Evolutionary conservation across 2,888 invertebrate genomes (phyloP), one percentile per base, ranked within the genome.

Genomic region (Lasioglossum zephyrum): DNA sequence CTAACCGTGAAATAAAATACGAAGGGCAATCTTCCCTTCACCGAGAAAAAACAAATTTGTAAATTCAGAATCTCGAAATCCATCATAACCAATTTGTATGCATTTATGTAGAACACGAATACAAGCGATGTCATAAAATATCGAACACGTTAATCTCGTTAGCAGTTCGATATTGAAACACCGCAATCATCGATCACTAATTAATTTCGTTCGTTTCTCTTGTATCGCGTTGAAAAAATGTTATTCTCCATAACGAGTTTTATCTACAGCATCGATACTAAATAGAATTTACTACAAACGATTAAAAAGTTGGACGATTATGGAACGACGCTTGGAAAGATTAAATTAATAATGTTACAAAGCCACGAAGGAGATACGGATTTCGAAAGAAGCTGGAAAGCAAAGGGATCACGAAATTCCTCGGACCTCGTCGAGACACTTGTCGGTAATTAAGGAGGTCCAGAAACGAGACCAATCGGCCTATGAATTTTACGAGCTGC

Each of bases 401-500:
- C 16, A 0, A 2, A 16, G 31, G 6, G 18, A 31, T 36, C 16
- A 63, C 63, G 8, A 3, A 36, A 18, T 63, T 63, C 31, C 31
- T n/a, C 63, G 63, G 31, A 18, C 18, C 63, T 26, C 31, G 63
- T 31, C 63, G 1, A 16, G 63, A 63, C 31, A 63, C 63, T 63
- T 36, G 63, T 79, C 77, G 39, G 85, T 80, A 85, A 85, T 84
- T 85, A 81, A 81, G n/a, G 76, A 18, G 31, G 63, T 63, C 8
- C 41, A 70, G 70, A 57, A 31, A 57, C 47, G 49, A 72, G 26
- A 73, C 31, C 44, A 22, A 44, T 70, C 41, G 41, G 41, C 13
- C 41, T 70, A 70, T 70, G 84, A 79, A 76, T 84, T 85, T 85
- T 85, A 85, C 84, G 84, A 84, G 84, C 18, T 41, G 84, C 79